phyloP scores from a whole-genome alignment of 2,888 invertebrate species.

The Agrochola macilenta region DNA sequence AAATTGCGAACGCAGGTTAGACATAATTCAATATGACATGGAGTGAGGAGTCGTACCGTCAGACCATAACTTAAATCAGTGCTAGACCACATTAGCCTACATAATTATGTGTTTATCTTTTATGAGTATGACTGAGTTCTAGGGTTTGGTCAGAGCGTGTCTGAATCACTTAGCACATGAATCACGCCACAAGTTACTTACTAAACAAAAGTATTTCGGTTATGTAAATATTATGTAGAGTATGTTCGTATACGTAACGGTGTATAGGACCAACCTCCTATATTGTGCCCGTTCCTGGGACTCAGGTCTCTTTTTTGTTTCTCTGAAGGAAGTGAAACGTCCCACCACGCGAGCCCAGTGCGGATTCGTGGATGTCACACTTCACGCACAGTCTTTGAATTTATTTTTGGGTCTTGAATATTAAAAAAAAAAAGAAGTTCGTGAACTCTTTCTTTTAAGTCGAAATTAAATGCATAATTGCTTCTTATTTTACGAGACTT shows the following conservation, averaged over 20 bases:
- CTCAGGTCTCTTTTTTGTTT: no score
- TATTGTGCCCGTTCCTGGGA: background rate
- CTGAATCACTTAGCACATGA: constrained; percentile 36
- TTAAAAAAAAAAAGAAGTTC: no score
- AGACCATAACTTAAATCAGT: background rate
- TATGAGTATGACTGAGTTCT: constrained; percentile 11
- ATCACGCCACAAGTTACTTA: constrained; percentile 27
- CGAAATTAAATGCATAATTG: no score
- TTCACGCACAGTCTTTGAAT: background rate
- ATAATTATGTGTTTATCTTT: constrained; percentile 27
- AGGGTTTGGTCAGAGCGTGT: constrained; percentile 36
- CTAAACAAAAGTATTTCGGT: background rate
- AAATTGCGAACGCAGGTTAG: background rate
- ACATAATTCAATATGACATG: background rate
- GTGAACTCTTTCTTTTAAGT: no score
- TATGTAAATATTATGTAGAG: background rate
- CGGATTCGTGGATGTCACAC: background rate
- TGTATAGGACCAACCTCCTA: no score
- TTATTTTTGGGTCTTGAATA: no score
- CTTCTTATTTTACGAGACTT: no score
- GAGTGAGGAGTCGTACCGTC: background rate
- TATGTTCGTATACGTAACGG: background rate
- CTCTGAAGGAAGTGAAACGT: background rate
- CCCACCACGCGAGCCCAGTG: background rate
- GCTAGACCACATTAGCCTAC: constrained; percentile 15